Percentiles rank a stretch among this genome's conserved stretches.
Conservation (phyloP, 2,888 invertebrate genomes). For the Entomobrya multifasciata region DNA sequence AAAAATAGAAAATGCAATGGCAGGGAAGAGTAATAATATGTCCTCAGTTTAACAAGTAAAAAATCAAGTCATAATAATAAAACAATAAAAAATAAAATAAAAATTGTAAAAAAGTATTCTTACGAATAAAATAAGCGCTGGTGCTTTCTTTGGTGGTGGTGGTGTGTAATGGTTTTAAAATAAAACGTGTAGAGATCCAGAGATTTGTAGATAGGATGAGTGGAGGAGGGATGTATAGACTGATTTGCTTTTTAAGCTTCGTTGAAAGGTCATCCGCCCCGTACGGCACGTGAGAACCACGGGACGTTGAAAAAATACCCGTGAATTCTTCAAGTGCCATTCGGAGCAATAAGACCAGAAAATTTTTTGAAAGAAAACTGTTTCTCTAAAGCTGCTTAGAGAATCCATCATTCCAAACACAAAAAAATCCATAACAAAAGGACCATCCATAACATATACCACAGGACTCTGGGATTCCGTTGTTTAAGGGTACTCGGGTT, state of each 20-base stretch:
- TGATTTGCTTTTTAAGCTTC: neutral
- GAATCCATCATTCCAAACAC: neutral
- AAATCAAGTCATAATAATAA: too few relatives aligned
- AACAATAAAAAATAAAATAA: too few relatives aligned
- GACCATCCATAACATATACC: too few relatives aligned
- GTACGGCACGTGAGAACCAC: conserved; percentile 81
- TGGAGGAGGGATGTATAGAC: neutral
- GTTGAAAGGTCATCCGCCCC: conserved; percentile 78
- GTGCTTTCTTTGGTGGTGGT: too few relatives aligned
- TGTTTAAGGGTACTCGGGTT: too few relatives aligned
- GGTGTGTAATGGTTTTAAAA: too few relatives aligned
- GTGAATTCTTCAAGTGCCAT: conserved; percentile 82
- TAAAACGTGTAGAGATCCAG: neutral
- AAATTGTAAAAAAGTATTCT: too few relatives aligned
- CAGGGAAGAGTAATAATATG: too few relatives aligned
- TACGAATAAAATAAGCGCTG: too few relatives aligned
- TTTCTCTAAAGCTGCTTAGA: neutral
- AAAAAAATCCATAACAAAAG: too few relatives aligned
- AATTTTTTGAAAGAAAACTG: neutral
- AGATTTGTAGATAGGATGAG: neutral
- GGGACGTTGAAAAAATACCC: conserved; percentile 80
- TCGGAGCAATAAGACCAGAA: conserved; percentile 79
- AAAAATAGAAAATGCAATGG: neutral
- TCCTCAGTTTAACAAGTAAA: too few relatives aligned
- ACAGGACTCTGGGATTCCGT: too few relatives aligned